phyloP scores from a whole-genome alignment of 2,113 vertebrate species.

The Sinocyclocheilus grahami region DNA sequence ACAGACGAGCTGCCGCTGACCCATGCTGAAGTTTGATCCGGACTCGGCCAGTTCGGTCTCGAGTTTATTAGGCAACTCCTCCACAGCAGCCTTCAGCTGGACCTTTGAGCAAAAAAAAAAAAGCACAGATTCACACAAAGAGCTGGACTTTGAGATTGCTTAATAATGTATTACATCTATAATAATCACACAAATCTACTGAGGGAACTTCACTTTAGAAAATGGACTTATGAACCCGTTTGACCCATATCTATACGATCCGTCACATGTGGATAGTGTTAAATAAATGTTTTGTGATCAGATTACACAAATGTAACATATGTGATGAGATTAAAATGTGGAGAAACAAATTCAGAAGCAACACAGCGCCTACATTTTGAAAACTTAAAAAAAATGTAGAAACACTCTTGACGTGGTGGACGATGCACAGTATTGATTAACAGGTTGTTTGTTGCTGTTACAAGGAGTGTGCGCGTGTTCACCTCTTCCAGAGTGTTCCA shows the following conservation, averaged over 20 bases:
- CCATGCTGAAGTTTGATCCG: constrained; percentile 95
- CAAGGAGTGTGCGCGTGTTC: constrained; percentile 15
- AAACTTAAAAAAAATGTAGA: too few species aligned
- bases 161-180: neutral
- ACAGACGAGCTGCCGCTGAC: constrained; percentile 94
- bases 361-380: too few species aligned
- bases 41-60: constrained; percentile 92
- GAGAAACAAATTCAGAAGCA: too few species aligned
- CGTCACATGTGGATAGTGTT: too few species aligned
- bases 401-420: too few species aligned
- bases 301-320: too few species aligned
- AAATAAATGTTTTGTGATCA: too few species aligned
- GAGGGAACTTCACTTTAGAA: neutral
- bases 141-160: neutral
- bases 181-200: neutral
- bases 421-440: too few species aligned
- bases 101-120: constrained; percentile 75
- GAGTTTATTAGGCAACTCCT: constrained; percentile 89
- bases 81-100: constrained; percentile 88
- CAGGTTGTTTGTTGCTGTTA: too few species aligned
- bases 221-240: neutral
- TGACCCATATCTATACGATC: neutral
- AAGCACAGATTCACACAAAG: neutral
- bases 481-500: constrained; percentile 91
- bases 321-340: too few species aligned